Evolutionary conservation across 2,797 vertebrate genomes (phyloP).

Genomic region (Gymnoscopelus braueri): DNA sequence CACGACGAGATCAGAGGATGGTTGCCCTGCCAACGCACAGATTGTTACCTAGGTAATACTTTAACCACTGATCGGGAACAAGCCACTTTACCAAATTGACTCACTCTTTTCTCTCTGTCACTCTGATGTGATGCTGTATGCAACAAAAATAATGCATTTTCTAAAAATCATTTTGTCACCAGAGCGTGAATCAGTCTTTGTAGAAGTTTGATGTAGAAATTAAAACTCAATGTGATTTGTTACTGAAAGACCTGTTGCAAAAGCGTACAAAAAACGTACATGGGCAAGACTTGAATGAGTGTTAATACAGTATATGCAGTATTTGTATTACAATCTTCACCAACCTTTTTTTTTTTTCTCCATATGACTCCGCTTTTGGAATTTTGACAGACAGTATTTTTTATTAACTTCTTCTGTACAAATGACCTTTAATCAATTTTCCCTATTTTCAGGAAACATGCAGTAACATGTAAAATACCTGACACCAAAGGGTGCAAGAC

Average conservation of each 20-base stretch:
- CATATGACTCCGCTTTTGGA: too few relatives aligned
- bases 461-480: conserved; percentile 87
- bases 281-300: too few relatives aligned
- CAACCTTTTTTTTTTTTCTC: background rate
- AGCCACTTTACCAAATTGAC: too few relatives aligned
- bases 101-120: background rate
- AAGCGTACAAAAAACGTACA: too few relatives aligned
- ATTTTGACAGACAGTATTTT: background rate
- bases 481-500: conserved; percentile 92
- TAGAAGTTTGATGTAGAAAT: too few relatives aligned
- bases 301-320: too few relatives aligned
- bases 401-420: background rate
- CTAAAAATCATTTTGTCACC: too few relatives aligned
- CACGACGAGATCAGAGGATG: conserved; percentile 83
- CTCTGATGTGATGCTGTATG: background rate
- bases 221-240: too few relatives aligned
- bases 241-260: too few relatives aligned
- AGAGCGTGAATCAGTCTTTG: too few relatives aligned
- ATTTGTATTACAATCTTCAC: background rate
- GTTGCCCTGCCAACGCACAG: conserved; percentile 86
- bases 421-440: background rate
- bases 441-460: conserved; percentile 80
- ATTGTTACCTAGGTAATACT: conserved; percentile 85
- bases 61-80: too few relatives aligned
- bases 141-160: too few relatives aligned